phyloP scores from a whole-genome alignment of 2,797 vertebrate species.

The Leptoclinus maculatus region DNA sequence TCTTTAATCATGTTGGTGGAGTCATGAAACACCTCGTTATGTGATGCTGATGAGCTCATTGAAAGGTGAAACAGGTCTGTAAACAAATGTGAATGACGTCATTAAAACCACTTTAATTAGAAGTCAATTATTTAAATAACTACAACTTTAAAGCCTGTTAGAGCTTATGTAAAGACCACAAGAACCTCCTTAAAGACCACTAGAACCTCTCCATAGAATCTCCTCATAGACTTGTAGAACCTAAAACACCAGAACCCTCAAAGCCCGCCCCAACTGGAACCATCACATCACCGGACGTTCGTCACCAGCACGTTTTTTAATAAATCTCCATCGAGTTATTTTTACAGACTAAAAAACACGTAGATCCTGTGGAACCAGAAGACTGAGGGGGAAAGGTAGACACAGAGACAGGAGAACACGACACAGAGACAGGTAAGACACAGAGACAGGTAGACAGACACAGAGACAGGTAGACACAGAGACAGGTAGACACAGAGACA shows the following conservation, averaged over 20 bases:
- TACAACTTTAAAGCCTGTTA: not conserved
- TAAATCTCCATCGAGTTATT: too few relatives aligned
- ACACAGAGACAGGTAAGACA: not conserved
- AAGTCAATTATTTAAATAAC: not conserved
- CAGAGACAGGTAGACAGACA: not conserved
- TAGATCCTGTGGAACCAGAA: not conserved
- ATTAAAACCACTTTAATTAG: not conserved
- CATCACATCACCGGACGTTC: not conserved
- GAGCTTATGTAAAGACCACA: not conserved
- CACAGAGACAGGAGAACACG: not conserved
- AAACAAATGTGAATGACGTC: not conserved
- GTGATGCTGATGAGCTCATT: not conserved
- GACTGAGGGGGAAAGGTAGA: not conserved
- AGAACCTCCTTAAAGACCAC: not conserved
- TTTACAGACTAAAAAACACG: not conserved
- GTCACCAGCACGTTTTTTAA: not conserved
- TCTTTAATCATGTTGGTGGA: not conserved
- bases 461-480: not conserved
- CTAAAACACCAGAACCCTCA: not conserved
- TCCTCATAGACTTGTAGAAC: not conserved
- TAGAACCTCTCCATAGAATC: not conserved
- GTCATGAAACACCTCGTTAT: not conserved
- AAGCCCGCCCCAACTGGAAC: not conserved
- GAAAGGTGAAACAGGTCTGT: not conserved
- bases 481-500: not conserved